A percentile compares a stretch with the other conserved stretches of the same genome.
Conservation (phyloP, 2,113 vertebrate genomes). For the Sinocyclocheilus anshuiensis region DNA sequence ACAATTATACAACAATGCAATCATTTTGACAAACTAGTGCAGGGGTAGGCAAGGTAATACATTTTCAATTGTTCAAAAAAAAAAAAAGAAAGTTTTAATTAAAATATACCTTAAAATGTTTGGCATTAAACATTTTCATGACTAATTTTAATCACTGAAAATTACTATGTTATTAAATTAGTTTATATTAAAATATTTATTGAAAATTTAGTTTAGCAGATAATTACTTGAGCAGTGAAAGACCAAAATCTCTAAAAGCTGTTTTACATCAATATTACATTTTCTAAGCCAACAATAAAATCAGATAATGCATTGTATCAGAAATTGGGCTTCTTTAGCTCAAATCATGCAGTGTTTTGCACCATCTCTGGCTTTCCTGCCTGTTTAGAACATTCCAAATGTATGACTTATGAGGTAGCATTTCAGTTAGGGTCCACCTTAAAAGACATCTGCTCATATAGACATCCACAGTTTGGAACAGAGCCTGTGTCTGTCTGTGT, state of each 20-base stretch:
- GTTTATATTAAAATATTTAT: too few species aligned
- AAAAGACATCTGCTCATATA: background rate
- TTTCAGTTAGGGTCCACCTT: background rate
- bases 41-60: too few species aligned
- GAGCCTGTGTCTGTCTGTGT: slow-evolving; percentile 26
- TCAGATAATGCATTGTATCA: background rate
- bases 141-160: background rate
- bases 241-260: background rate
- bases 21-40: too few species aligned
- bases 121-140: background rate
- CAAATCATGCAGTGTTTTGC: background rate
- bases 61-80: too few species aligned
- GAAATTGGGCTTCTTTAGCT: background rate
- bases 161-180: too few species aligned
- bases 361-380: background rate
- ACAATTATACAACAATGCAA: too few species aligned
- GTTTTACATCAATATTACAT: background rate
- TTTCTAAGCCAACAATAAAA: background rate
- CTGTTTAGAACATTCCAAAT: background rate
- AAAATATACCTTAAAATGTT: too few species aligned
- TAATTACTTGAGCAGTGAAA: background rate
- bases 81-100: too few species aligned
- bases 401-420: background rate
- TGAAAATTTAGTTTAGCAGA: background rate
- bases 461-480: background rate